Conservation (phyloP, 2,888 invertebrate genomes). For the Catocala sponsa region DNA sequence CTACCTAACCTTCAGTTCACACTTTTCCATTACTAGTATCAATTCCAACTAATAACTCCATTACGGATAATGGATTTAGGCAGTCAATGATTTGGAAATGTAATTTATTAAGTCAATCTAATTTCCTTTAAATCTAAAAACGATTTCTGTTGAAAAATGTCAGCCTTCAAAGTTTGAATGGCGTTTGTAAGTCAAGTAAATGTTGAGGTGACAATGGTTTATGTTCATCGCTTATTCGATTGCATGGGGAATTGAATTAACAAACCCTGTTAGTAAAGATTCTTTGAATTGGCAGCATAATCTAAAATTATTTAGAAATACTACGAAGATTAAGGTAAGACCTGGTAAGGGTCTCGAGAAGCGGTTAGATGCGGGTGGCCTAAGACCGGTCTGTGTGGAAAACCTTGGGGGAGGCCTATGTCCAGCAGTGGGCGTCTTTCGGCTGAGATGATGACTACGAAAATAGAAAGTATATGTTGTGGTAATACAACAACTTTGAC, state of each 20-base stretch:
- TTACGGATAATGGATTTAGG: slow-evolving; percentile 44
- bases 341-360: no score
- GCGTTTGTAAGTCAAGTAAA: slow-evolving; percentile 35
- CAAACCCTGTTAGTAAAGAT: slow-evolving; percentile 1
- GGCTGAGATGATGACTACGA: no score
- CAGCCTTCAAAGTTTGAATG: slow-evolving; percentile 26
- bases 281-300: background rate
- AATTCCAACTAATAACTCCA: slow-evolving; percentile 41
- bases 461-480: no score
- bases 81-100: slow-evolving; percentile 48
- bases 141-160: slow-evolving; percentile 27
- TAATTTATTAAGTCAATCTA: slow-evolving; percentile 53
- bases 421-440: no score
- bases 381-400: no score
- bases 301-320: background rate
- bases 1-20: slow-evolving; percentile 3
- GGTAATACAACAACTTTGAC: no score
- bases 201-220: slow-evolving; percentile 25
- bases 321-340: no score
- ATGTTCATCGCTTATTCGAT: slow-evolving; percentile 1
- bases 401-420: no score
- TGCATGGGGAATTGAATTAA: slow-evolving; percentile 12
- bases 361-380: no score
- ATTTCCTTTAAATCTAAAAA: slow-evolving; percentile 45
- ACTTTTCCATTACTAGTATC: slow-evolving; percentile 23